phyloP scores from a whole-genome alignment of 1,140 invertebrate genomes.

The Diabrotica virgifera region DNA sequence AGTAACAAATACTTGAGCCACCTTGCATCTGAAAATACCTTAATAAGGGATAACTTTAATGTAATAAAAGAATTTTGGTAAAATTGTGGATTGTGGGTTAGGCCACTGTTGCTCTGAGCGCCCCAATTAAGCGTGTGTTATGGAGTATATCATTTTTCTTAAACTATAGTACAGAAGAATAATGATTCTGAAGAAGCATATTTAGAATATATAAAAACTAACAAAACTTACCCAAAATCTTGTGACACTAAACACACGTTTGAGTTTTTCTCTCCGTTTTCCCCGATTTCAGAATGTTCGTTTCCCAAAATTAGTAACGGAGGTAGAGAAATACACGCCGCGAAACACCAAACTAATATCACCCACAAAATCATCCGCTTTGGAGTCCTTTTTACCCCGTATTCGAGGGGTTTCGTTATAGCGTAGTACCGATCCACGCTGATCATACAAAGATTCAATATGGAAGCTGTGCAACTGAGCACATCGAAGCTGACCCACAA shows the following conservation, averaged over 20 bases:
- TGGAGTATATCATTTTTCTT: too few relatives aligned
- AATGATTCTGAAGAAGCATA: too few relatives aligned
- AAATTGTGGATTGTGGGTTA: too few relatives aligned
- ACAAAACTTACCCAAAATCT: conserved; percentile 61
- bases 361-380: conserved; percentile 81
- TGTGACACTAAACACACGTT: conserved; percentile 79
- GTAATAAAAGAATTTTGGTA: too few relatives aligned
- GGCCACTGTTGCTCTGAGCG: too few relatives aligned
- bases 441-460: conserved; percentile 90
- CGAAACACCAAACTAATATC: conserved; percentile 83
- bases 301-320: conserved; percentile 86
- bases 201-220: too few relatives aligned
- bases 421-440: conserved; percentile 86
- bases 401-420: conserved; percentile 87
- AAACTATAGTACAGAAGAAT: too few relatives aligned
- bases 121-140: too few relatives aligned
- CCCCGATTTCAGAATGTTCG: conserved; percentile 60
- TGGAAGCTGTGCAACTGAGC: conserved; percentile 81
- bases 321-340: conserved; percentile 84
- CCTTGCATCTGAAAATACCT: too few relatives aligned
- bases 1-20: too few relatives aligned
- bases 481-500: conserved; percentile 83
- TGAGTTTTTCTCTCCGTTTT: conserved; percentile 46
- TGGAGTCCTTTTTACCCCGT: conserved; percentile 83
- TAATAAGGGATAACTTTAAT: too few relatives aligned